phyloP scores from a whole-genome alignment of 1,140 invertebrate genomes.

The Eulimnadia texana region DNA sequence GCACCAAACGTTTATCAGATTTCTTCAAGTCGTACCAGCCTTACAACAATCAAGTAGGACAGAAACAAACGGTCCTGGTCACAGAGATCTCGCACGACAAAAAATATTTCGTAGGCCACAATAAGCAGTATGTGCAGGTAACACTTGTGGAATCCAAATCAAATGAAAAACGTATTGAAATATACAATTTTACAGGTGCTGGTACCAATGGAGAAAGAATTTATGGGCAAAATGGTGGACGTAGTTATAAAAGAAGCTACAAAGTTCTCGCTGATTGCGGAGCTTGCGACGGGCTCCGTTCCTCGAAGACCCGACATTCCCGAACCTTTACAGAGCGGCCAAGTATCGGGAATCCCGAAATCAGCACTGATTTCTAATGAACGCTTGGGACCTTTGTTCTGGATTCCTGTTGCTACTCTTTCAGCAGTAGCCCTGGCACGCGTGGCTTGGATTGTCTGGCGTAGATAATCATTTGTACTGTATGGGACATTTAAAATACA shows the following conservation, averaged over 20 bases:
- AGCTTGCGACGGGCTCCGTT: slow-evolving; percentile 28
- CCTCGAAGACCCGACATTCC: slow-evolving; percentile 6
- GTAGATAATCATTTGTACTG: background rate
- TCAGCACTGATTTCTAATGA: background rate
- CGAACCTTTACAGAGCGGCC: background rate
- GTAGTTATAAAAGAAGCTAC: slow-evolving; percentile 58
- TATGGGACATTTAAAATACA: no score
- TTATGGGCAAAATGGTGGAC: slow-evolving; percentile 66
- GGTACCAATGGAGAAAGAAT: slow-evolving; percentile 55
- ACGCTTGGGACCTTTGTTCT: background rate
- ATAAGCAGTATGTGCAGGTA: slow-evolving; percentile 90
- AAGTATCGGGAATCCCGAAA: slow-evolving; percentile 8
- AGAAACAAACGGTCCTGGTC: slow-evolving; percentile 66
- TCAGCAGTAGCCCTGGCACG: background rate
- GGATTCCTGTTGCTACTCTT: background rate
- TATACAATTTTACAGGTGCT: slow-evolving; percentile 42
- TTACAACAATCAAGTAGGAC: slow-evolving; percentile 59
- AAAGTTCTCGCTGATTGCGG: slow-evolving; percentile 76
- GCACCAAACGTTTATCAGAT: slow-evolving; percentile 77
- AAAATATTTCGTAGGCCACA: slow-evolving; percentile 82
- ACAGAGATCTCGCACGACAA: slow-evolving; percentile 88
- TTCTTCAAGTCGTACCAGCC: slow-evolving; percentile 83
- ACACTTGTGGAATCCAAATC: no score
- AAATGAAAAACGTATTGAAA: no score
- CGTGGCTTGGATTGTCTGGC: slow-evolving; percentile 8